phyloP scores from a whole-genome alignment of 2,888 invertebrate species.

The Cecidostiba fungosa region DNA sequence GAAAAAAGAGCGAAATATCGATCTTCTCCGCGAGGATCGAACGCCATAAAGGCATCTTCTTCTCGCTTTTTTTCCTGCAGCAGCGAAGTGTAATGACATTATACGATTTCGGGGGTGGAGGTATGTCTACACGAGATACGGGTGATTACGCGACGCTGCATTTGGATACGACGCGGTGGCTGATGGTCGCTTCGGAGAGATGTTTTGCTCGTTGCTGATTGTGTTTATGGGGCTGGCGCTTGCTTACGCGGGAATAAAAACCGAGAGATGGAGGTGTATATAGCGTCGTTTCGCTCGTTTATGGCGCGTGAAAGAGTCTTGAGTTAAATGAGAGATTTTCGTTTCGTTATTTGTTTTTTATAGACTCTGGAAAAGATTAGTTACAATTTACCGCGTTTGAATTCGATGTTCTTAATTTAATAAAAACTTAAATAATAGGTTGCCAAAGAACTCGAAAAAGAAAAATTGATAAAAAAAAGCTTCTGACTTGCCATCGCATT shows the following conservation, averaged over 20 bases:
- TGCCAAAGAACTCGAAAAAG: too few relatives aligned
- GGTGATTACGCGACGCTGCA: slow-evolving; percentile 19
- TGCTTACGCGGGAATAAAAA: slow-evolving; percentile 11
- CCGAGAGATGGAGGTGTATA: neutral
- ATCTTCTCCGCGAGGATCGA: slow-evolving; percentile 52
- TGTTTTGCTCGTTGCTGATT: slow-evolving; percentile 22
- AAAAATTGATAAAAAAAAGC: neutral
- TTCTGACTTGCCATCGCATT: neutral
- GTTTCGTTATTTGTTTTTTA: too few relatives aligned
- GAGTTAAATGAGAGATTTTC: neutral
- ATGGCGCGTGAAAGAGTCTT: neutral
- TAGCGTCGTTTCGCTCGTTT: neutral
- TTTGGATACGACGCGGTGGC: slow-evolving; percentile 37
- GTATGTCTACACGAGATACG: neutral
- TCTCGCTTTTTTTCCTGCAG: slow-evolving; percentile 28
- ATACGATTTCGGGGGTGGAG: slow-evolving; percentile 72
- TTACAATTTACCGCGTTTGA: too few relatives aligned
- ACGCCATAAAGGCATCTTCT: slow-evolving; percentile 31
- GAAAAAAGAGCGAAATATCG: slow-evolving; percentile 60
- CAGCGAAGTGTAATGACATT: slow-evolving; percentile 74
- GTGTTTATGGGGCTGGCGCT: slow-evolving; percentile 39
- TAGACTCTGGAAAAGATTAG: too few relatives aligned
- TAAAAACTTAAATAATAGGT: too few relatives aligned
- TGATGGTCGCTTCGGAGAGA: neutral
- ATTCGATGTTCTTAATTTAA: too few relatives aligned